Evolutionary conservation across 2,113 vertebrate species (phyloP).

Genomic region (Noturus placidus): DNA sequence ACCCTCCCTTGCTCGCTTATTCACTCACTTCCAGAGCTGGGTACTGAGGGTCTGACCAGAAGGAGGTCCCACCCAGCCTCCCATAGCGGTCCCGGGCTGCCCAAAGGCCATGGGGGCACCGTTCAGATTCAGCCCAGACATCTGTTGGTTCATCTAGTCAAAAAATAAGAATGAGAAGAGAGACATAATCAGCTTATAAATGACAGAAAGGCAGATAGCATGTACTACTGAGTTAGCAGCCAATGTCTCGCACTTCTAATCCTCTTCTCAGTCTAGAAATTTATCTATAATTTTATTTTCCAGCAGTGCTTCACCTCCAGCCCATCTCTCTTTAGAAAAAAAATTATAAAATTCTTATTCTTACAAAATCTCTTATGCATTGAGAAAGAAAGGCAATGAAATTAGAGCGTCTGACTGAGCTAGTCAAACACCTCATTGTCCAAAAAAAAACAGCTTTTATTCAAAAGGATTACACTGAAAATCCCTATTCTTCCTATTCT

Average conservation of each 20-base stretch:
- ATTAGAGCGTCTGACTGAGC: neutral
- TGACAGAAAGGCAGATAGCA: neutral
- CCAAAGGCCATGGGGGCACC: conserved; percentile 71
- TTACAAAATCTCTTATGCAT: neutral
- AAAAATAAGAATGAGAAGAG: neutral
- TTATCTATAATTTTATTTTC: neutral
- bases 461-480: neutral
- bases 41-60: conserved; percentile 97
- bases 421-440: neutral
- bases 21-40: conserved; percentile 92
- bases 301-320: neutral
- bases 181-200: neutral
- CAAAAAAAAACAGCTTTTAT: neutral
- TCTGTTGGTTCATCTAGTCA: conserved; percentile 89
- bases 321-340: neutral
- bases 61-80: conserved; percentile 79
- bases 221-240: neutral
- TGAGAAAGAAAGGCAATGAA: neutral
- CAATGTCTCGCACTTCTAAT: neutral
- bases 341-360: neutral
- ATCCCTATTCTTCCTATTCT: neutral
- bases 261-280: neutral
- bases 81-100: conserved; percentile 78
- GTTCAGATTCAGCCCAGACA: conserved; percentile 84
- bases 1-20: conserved; percentile 65